Percentiles rank a stretch among this genome's conserved stretches.
phyloP scores from a whole-genome alignment of 2,797 vertebrate species.

The Chromobotia macracanthus region DNA sequence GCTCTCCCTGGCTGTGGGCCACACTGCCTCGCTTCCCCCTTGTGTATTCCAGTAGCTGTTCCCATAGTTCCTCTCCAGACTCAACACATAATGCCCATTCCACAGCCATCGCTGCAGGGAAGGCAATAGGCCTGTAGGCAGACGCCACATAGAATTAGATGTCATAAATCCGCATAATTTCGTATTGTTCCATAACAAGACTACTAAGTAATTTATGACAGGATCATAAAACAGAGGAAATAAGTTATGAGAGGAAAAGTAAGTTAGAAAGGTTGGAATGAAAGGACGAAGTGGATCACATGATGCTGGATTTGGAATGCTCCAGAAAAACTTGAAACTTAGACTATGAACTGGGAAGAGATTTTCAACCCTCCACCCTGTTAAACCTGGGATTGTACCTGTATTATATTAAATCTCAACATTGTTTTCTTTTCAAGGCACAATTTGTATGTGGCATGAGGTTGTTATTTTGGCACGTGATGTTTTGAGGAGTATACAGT shows the following conservation, averaged over 20 bases:
- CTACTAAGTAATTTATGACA: constrained; percentile 27
- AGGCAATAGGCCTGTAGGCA: constrained; percentile 25
- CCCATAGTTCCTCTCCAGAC: constrained; percentile 13
- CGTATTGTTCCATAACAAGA: constrained; percentile 34
- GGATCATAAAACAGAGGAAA: constrained; percentile 10
- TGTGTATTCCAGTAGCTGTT: constrained; percentile 57
- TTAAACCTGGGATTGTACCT: background rate
- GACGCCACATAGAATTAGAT: constrained; percentile 32
- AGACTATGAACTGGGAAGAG: constrained; percentile 21
- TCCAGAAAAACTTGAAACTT: background rate
- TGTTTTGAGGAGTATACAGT: background rate
- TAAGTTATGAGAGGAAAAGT: background rate
- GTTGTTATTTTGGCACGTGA: constrained; percentile 6
- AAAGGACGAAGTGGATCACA: background rate
- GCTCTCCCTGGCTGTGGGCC: constrained; percentile 42
- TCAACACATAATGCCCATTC: constrained; percentile 42
- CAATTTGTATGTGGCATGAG: background rate
- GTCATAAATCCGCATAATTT: constrained; percentile 24
- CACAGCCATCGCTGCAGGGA: constrained; percentile 13
- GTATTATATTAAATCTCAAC: background rate
- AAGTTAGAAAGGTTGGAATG: background rate
- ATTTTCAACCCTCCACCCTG: background rate
- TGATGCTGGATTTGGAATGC: background rate
- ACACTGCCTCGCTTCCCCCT: constrained; percentile 39
- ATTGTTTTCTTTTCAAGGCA: background rate